Conservation (phyloP, 2,888 invertebrate genomes). For the Spialia ferax region DNA sequence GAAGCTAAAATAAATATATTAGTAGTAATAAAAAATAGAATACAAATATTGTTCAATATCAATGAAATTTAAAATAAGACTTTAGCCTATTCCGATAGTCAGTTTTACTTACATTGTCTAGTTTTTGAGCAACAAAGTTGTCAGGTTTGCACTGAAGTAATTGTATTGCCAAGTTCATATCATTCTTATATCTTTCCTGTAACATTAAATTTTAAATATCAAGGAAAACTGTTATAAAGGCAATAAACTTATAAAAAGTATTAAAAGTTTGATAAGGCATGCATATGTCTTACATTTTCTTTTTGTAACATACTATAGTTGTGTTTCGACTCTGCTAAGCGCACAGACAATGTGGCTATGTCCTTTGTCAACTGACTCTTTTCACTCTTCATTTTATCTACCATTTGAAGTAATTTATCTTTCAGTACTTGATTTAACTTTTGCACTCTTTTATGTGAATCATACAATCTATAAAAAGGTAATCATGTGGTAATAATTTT, state of each 20-base stretch:
- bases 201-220: conserved; percentile 56
- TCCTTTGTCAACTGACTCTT: conserved; percentile 95
- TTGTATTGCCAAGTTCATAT: conserved; percentile 97
- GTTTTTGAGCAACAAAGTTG: conserved; percentile 96
- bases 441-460: conserved; percentile 97
- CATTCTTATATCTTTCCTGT: conserved; percentile 97
- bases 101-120: conserved; percentile 92
- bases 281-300: conserved; percentile 91
- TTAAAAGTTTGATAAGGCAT: neutral
- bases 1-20: conserved; percentile 87
- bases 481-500: too few relatives aligned
- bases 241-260: neutral
- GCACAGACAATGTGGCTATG: conserved; percentile 93
- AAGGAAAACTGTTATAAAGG: neutral
- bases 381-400: conserved; percentile 96
- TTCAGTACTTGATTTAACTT: conserved; percentile 98
- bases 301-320: conserved; percentile 93
- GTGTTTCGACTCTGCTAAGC: conserved; percentile 94
- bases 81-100: too few relatives aligned
- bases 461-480: conserved; percentile 91
- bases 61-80: too few relatives aligned
- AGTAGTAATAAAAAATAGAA: conserved; percentile 28
- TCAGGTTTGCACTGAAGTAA: conserved; percentile 97
- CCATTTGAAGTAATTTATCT: conserved; percentile 96
- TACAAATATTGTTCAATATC: too few relatives aligned